Base-by-base conservation (phyloP, 2,888 invertebrate species). In the Amblyjoppa proteus region DNA sequence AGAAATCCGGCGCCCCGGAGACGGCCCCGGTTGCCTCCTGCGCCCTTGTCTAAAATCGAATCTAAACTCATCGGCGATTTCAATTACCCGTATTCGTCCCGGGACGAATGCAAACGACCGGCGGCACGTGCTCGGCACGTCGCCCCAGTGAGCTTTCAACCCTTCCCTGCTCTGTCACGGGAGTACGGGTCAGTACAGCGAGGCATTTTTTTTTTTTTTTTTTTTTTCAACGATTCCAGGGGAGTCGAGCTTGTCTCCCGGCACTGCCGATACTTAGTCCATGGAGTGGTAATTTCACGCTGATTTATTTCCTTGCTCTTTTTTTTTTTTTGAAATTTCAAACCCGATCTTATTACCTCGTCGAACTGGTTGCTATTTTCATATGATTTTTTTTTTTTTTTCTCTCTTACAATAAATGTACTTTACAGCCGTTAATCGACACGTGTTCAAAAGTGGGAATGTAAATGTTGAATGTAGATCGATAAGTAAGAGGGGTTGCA, bases 31-130 rank as follows among this genome's bases (percentile, higher is more conserved):
- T 78, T 68, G 84, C 84, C 81, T 78, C 73, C 64, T 51, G 80
- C 51, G 41, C 83, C 78, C 88, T 90, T 91, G 89, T 90, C 89
- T 88, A 89, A 91, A 91, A 91, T 91, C 88, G 90, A 91, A 91
- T 91, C 90, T 90, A 87, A 80, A 84, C 83, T 87, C 89, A 85
- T 84, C 84, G 81, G 78, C 89, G 88, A 89, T 91, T 91, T 90
- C 89, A 90, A 91, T 91, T 91, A 91, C 89, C 87, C 84, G 79
- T 81, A 25, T 84, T 86, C 86, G 83, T 84, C 82, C 84, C 82
- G 79, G 79, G 82, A 85, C 86, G 84, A 87, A 87, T 87, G 84
- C 84, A 85, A 81, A 87, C 81, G 81, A 84, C 80, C 82, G 68
- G 69, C 34, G 84, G 82, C 86, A 87, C 84, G 84, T 87, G 87